Evolutionary conservation across 2,113 vertebrate genomes (phyloP).

Genomic region (Phrynosoma platyrhinos): DNA sequence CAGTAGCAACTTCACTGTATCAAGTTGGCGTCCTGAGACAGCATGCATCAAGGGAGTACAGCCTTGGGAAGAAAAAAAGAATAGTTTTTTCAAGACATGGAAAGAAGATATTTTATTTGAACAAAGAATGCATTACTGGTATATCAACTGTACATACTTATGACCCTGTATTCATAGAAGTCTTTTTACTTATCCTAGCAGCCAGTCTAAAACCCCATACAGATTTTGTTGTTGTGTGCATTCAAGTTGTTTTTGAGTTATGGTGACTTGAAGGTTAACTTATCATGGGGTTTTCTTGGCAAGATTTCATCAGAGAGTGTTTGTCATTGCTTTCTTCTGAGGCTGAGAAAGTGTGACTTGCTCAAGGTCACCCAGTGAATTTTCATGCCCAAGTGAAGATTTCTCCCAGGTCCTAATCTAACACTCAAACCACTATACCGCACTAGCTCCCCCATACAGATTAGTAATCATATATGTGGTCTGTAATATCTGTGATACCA

Average conservation of each 20-base stretch:
- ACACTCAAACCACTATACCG: too few species aligned
- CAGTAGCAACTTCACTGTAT: conserved; percentile 89
- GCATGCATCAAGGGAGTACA: conserved; percentile 90
- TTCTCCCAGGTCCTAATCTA: too few species aligned
- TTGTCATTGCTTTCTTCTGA: too few species aligned
- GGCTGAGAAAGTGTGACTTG: too few species aligned
- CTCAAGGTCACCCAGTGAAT: too few species aligned
- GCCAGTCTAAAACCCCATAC: neutral
- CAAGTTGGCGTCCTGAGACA: conserved; percentile 88
- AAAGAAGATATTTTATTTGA: neutral
- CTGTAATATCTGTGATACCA: too few species aligned
- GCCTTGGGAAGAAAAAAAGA: conserved; percentile 70
- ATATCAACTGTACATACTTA: neutral
- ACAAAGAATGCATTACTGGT: neutral
- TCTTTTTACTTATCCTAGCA: neutral
- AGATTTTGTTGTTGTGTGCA: neutral
- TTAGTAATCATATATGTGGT: too few species aligned
- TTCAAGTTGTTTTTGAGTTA: too few species aligned
- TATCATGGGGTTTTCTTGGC: too few species aligned
- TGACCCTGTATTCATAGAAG: neutral
- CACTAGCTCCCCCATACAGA: too few species aligned
- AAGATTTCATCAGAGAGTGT: neutral
- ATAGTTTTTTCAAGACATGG: conserved; percentile 34
- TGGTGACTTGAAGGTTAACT: too few species aligned
- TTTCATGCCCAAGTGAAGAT: too few species aligned